Evolutionary conservation across 2,113 vertebrate species (phyloP).

Genomic region (Typhlomys cinereus): DNA sequence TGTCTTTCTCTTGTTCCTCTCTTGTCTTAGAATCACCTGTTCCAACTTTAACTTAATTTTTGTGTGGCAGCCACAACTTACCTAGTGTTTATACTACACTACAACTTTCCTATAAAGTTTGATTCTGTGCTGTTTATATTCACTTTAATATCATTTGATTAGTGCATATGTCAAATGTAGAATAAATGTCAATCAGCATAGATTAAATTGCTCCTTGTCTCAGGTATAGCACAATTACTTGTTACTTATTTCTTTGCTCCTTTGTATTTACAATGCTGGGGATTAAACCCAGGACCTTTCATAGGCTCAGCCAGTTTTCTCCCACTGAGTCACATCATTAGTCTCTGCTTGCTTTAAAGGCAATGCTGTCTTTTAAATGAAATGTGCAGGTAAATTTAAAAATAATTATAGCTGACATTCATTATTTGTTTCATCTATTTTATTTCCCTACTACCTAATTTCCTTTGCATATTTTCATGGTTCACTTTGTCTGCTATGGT

Average conservation of each 20-base stretch:
- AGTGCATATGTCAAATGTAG: neutral
- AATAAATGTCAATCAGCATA: neutral
- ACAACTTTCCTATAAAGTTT: neutral
- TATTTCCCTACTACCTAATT: neutral
- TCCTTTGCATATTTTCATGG: neutral
- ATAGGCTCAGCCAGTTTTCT: neutral
- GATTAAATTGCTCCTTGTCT: neutral
- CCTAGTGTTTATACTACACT: neutral
- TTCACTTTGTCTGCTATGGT: neutral
- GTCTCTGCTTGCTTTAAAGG: neutral
- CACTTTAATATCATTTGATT: neutral
- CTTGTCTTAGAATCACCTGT: neutral
- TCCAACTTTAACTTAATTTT: neutral
- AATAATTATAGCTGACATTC: neutral
- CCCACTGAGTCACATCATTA: neutral
- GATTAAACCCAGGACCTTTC: neutral
- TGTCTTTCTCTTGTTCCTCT: neutral
- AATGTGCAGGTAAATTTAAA: neutral
- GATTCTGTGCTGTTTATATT: neutral
- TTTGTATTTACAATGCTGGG: too few relatives aligned
- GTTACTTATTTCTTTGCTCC: neutral
- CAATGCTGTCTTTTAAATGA: neutral
- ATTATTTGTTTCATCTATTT: neutral
- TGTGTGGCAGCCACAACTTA: neutral
- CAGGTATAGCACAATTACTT: neutral